Base-by-base conservation (phyloP, 2,113 vertebrate genomes). In the Pavo muticus region DNA sequence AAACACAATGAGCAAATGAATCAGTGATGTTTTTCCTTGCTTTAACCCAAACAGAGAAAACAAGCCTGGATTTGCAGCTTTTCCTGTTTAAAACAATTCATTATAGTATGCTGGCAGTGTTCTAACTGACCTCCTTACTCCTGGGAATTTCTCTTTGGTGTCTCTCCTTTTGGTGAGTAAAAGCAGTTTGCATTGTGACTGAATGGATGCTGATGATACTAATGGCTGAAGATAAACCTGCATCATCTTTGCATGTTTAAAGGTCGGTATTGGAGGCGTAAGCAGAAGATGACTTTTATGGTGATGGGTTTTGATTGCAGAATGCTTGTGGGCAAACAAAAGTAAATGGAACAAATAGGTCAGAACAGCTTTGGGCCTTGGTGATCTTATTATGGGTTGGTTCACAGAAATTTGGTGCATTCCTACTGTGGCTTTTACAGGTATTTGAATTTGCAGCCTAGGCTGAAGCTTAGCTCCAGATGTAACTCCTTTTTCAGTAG, bases 361-460 rank as follows among this genome's bases (percentile, higher is more conserved):
- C 54, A 47, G 44, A 47, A 30, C 35, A 70, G 39, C 42, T 65
- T 79, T 72, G 61, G 32, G 45, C 7, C 29, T 6, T 4, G 30
- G 30, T 0, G 1, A 44, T 35, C 6, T 37, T 56, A 21, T 3
- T 56, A 11, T 0, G 1, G 2, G 4, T 14, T 69, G 35, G 9
- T 27, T 84, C 45, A 37, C 37, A 67, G 75, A 32, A 79, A n/a
- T 18, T 13, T 42, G 39, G 25, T 69, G 10, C 30, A 2, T 73
- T 86, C 32, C 19, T 72, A 1, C 24, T 61, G 2, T 18, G 65
- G 47, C 44, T 86, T 86, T 57, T 78, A 21, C 25, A 67, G n/a
- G 4, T 67, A 12, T 63, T 73, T n/a, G 24, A 80, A 48, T 78
- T 63, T 71, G n/a, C 50, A 74, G 32, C 40, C n/a, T 11, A 21